A percentile compares a stretch with the other conserved stretches of the same genome.
These are phyloP conservation scores for Protophormia terraenovae DNA, from an alignment of 2,888 invertebrate species.

Conservation along the genomic window DNA sequence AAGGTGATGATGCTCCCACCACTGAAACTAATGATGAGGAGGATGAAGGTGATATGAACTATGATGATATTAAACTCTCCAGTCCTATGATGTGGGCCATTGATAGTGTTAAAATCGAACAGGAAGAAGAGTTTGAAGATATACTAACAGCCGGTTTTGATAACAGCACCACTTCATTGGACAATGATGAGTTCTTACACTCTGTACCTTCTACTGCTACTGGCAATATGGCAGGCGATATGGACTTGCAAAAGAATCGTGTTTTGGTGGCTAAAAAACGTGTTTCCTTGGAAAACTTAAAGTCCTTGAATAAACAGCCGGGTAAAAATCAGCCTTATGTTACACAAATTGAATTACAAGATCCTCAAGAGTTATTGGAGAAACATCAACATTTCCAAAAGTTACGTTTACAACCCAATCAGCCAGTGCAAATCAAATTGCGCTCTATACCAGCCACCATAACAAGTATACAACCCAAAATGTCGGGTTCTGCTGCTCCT, in stretches of 20 bases:
- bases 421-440: conserved; percentile 75
- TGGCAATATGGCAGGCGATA: neutral
- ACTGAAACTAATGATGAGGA: conserved; percentile 74
- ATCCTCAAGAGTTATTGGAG: conserved; percentile 74
- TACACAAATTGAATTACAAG: conserved; percentile 66
- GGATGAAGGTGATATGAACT: conserved; percentile 73
- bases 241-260: conserved; percentile 57
- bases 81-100: conserved; percentile 81
- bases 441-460: conserved; percentile 78
- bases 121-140: conserved; percentile 79
- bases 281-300: conserved; percentile 57
- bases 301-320: conserved; percentile 49
- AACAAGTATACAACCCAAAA: conserved; percentile 73
- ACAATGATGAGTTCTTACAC: conserved; percentile 76
- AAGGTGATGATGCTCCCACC: conserved; percentile 74
- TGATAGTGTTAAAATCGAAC: conserved; percentile 80
- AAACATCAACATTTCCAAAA: conserved; percentile 77
- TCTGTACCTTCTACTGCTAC: conserved; percentile 68
- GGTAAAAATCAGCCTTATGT: conserved; percentile 50
- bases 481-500: conserved; percentile 40
- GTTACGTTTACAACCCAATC: conserved; percentile 76
- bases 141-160: conserved; percentile 75
- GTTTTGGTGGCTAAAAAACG: conserved; percentile 63
- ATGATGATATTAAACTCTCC: conserved; percentile 79
- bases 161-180: conserved; percentile 69